A percentile compares a stretch with the other conserved stretches of the same genome.
These are phyloP conservation scores for Euleptes europaea DNA, from an alignment of 2,113 vertebrate species.

Conservation along the genomic window DNA sequence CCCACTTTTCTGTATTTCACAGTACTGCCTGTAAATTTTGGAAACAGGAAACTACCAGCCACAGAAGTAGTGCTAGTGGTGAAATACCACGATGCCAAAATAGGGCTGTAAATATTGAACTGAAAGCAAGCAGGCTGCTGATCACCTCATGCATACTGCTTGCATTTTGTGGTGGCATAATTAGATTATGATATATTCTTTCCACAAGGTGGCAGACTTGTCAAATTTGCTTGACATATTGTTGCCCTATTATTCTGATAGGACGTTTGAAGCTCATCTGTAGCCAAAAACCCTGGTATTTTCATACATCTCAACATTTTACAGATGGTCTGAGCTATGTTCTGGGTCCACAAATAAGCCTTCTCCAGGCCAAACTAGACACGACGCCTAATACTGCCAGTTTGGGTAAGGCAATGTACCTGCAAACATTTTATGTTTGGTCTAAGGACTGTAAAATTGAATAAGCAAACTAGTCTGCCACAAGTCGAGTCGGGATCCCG, in stretches of 20 bases:
- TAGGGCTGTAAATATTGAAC: background rate
- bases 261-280: fast-evolving
- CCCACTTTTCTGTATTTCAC: background rate
- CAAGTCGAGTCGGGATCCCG: too few relatives aligned
- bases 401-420: too few relatives aligned
- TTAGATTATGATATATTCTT: background rate
- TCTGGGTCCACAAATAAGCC: background rate
- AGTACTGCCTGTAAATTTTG: background rate
- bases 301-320: background rate
- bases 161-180: background rate
- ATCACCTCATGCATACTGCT: background rate
- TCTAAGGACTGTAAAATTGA: too few relatives aligned
- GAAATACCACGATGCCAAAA: fast-evolving
- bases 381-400: too few relatives aligned
- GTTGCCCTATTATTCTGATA: fast-evolving
- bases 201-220: constrained; percentile 40
- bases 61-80: background rate
- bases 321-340: background rate
- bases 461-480: too few relatives aligned
- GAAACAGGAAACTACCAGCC: background rate
- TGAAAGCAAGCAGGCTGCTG: background rate
- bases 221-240: background rate
- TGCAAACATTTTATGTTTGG: too few relatives aligned
- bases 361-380: background rate
- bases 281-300: background rate